Percentiles rank a stretch among this genome's conserved stretches.
phyloP scores from a whole-genome alignment of 1,140 invertebrate species.

The Cherax destructor region DNA sequence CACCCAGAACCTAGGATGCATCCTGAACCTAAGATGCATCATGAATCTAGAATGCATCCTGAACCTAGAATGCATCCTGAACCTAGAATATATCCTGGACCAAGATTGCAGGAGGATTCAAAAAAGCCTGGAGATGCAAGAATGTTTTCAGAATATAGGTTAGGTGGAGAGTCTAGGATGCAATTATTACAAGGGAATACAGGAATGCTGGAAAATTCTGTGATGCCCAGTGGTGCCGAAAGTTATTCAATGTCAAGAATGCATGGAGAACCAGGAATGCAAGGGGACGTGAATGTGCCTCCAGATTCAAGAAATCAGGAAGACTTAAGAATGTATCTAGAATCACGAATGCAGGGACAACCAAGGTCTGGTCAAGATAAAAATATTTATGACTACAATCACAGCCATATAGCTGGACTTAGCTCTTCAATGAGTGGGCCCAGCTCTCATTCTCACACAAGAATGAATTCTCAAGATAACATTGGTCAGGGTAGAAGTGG shows the following conservation, averaged over 20 bases:
- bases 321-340: conserved; percentile 17
- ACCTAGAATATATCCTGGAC: background rate
- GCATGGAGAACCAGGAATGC: background rate
- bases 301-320: background rate
- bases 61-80: background rate
- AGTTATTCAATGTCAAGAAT: background rate
- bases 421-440: background rate
- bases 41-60: too few species aligned
- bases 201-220: background rate
- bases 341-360: background rate
- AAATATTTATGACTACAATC: conserved; percentile 31
- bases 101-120: background rate
- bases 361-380: background rate
- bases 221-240: background rate
- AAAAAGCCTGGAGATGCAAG: conserved; percentile 12
- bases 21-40: too few species aligned
- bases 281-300: background rate
- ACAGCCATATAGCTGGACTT: background rate
- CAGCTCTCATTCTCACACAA: background rate
- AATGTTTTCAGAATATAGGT: background rate
- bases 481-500: background rate
- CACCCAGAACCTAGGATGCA: too few species aligned
- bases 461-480: conserved; percentile 12
- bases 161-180: conserved; percentile 2
- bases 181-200: background rate